phyloP scores from a whole-genome alignment of 2,888 invertebrate species.

The Tipula lateralis region DNA sequence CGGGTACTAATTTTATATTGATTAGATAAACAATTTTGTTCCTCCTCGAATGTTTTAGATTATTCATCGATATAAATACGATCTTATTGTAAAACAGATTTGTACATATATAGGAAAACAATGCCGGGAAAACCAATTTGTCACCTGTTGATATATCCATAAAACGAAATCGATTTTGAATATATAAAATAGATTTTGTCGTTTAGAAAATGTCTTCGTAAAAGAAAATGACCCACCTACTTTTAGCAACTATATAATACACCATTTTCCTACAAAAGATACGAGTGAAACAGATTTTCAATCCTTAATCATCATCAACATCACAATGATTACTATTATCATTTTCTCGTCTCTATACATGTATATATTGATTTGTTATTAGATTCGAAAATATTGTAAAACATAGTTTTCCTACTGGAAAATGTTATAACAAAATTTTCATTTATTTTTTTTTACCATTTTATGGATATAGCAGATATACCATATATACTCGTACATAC shows the following conservation, averaged over 20 bases:
- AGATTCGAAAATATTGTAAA: neutral
- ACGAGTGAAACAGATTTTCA: neutral
- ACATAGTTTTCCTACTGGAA: neutral
- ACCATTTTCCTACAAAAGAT: neutral
- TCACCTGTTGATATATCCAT: neutral
- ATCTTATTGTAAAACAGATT: neutral
- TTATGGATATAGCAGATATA: neutral
- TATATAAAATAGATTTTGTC: neutral
- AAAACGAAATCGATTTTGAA: neutral
- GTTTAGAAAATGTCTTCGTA: neutral
- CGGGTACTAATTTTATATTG: neutral
- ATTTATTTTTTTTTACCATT: neutral
- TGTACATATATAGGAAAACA: neutral
- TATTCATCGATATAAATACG: neutral
- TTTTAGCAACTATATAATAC: neutral
- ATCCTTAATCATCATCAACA: conserved; percentile 6
- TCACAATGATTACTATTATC: neutral
- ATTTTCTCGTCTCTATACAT: neutral
- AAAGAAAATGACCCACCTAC: neutral
- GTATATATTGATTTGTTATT: neutral
- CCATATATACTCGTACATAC: neutral
- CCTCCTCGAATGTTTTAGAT: neutral
- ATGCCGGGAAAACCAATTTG: neutral
- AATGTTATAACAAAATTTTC: neutral
- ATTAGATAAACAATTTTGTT: neutral